These are phyloP conservation scores for Solenopsis fugax DNA, from an alignment of 1,140 invertebrate genomes.

Conservation along the genomic window DNA sequence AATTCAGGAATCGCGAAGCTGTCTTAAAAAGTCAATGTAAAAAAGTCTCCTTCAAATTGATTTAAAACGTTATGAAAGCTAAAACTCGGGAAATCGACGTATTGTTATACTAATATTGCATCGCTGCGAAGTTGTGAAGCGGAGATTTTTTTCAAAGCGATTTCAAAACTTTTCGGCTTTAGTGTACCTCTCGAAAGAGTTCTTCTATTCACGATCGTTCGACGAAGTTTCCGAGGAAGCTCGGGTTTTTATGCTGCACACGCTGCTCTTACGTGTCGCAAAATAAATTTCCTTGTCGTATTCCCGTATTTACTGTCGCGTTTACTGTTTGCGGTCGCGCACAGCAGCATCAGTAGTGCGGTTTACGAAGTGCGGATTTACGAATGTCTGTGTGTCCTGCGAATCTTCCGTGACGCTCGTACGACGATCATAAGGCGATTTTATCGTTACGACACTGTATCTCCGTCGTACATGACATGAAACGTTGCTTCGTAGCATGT, in stretches of 20 bases:
- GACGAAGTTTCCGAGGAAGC: constrained; percentile 22
- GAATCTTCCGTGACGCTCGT: constrained; percentile 7
- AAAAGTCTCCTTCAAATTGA: neutral
- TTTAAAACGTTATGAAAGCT: neutral
- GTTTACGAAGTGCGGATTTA: constrained; percentile 60
- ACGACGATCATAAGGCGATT: constrained; percentile 36
- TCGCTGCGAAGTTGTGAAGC: neutral
- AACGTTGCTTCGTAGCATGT: neutral
- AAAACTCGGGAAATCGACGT: neutral
- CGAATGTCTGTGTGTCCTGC: neutral
- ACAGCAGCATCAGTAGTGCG: constrained; percentile 33
- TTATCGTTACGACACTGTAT: constrained; percentile 40
- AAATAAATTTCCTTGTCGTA: constrained; percentile 50
- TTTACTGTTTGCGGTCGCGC: constrained; percentile 44
- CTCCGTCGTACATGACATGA: neutral
- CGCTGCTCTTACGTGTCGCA: constrained; percentile 21
- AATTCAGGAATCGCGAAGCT: neutral
- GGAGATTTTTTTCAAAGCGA: neutral
- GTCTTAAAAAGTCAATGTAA: neutral
- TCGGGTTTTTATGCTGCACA: constrained; percentile 36
- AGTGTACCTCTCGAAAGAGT: neutral
- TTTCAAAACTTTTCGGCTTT: constrained; percentile 2
- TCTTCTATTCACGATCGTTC: constrained; percentile 21
- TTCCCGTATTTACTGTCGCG: constrained; percentile 45
- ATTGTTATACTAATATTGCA: constrained; percentile 1